Conservation (phyloP, 1,140 invertebrate genomes). For the Heliconius melpomene region DNA sequence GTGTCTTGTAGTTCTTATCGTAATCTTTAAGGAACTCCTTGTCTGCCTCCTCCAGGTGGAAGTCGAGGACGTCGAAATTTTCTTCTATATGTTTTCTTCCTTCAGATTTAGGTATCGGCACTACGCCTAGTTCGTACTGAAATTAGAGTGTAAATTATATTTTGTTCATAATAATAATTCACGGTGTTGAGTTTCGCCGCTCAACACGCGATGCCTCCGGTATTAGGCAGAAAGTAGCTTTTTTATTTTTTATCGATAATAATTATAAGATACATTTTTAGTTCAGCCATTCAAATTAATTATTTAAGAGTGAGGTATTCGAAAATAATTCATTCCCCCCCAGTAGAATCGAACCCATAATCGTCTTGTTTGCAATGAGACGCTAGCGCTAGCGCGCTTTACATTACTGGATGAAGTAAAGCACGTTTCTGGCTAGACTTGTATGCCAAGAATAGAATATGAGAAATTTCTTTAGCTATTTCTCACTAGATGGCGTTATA, state of each 20-base stretch:
- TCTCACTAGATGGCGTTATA: not conserved
- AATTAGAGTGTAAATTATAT: slow-evolving; percentile 12
- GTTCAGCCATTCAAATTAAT: too few species aligned
- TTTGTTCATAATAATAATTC: too few species aligned
- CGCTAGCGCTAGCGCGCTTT: too few species aligned
- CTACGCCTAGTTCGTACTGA: slow-evolving; percentile 87
- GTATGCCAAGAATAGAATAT: not conserved
- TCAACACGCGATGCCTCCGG: too few species aligned
- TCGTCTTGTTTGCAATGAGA: too few species aligned
- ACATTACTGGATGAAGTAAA: too few species aligned
- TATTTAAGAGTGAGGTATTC: too few species aligned
- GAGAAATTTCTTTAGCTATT: not conserved
- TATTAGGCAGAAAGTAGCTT: too few species aligned
- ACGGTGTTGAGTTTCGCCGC: too few species aligned
- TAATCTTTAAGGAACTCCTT: slow-evolving; percentile 82
- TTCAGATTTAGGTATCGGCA: slow-evolving; percentile 92
- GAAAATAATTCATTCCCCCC: too few species aligned
- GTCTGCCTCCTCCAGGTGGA: slow-evolving; percentile 84
- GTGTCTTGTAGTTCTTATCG: slow-evolving; percentile 79
- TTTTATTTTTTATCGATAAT: too few species aligned
- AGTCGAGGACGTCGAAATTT: slow-evolving; percentile 91
- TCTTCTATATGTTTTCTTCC: slow-evolving; percentile 87
- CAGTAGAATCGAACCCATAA: not conserved
- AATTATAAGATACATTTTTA: too few species aligned
- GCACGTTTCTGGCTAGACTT: not conserved